Evolutionary conservation across 2,113 vertebrate species (phyloP), one percentile per base, ranked within the genome.

Genomic region (Ictidomys tridecemlineatus): DNA sequence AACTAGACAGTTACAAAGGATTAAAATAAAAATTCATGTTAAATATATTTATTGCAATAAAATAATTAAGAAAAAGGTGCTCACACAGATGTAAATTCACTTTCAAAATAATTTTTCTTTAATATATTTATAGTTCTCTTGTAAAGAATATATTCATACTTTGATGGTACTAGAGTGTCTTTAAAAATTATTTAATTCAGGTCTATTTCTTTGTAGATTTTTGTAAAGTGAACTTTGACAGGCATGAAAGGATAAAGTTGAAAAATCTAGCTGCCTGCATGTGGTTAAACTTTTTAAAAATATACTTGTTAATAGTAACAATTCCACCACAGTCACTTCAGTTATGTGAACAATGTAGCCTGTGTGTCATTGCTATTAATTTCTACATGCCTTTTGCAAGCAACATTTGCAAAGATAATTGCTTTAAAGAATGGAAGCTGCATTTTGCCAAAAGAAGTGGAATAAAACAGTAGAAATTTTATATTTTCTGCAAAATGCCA

Each of bases 401-500:
- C 28, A 67, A 11, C 13, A 2, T 65, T 92, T 79, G 20, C 58
- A 97, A 94, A 76, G 20, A 32, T 74, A 73, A 78, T 93, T 78
- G 79, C 37, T 69, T 93, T 84, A 91, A 95, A 80, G 22, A 93
- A 58, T 89, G 51, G 30, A 82, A 91, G 51, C 69, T 70, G 3
- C 10, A 30, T 17, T 70, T 69, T 90, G n/a, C 74, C 56, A 96
- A 80, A 93, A 34, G 37, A 51, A 87, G 42, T 91, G 32, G 69
- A 16, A 87, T 76, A 83, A 96, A 93, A 94, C 17, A 87, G 28
- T 5, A 87, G 76, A 87, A 70, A 76, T 77, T 77, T 77, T 77
- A n/a, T 51, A 84, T 65, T 89, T 94, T 80, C 63, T 89, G 84
- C 70, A 83, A 95, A 94, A 94, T 94, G 61, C 58, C 61, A 86